Evolutionary conservation across 2,113 vertebrate genomes (phyloP).

Genomic region (Channa argus): DNA sequence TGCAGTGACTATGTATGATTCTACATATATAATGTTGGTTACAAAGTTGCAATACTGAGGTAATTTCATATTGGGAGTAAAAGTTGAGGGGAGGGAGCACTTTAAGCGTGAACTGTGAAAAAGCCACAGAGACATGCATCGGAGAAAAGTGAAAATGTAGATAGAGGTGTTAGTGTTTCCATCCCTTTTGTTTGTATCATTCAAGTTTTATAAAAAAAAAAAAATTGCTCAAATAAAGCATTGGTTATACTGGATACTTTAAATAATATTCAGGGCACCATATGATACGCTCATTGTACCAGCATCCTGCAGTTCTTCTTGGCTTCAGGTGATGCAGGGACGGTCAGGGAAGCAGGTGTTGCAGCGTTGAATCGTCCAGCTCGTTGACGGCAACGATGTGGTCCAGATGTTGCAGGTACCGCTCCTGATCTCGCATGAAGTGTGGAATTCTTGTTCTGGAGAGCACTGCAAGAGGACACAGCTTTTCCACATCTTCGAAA

Average conservation of each 20-base stretch:
- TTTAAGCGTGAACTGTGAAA: slow-evolving; percentile 16
- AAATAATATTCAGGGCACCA: slow-evolving; percentile 2
- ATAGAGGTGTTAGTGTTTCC: slow-evolving; percentile 54
- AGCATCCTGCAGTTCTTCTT: background rate
- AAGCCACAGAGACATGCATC: slow-evolving; percentile 56
- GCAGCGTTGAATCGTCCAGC: slow-evolving; percentile 87
- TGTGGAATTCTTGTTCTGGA: slow-evolving; percentile 89
- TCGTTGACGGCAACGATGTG: slow-evolving; percentile 91
- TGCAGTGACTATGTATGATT: slow-evolving; percentile 36
- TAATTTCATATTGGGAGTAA: slow-evolving; percentile 58
- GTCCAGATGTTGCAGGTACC: slow-evolving; percentile 91
- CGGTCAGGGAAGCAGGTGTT: slow-evolving; percentile 86
- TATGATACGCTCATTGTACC: slow-evolving; percentile 6
- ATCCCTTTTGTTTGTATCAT: slow-evolving; percentile 55
- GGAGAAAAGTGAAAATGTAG: slow-evolving; percentile 41
- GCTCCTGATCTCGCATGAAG: slow-evolving; percentile 93
- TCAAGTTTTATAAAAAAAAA: slow-evolving; percentile 62
- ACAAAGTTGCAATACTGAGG: slow-evolving; percentile 60
- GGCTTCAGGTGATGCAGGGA: background rate
- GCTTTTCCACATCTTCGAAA: slow-evolving; percentile 91
- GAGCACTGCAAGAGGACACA: slow-evolving; percentile 85
- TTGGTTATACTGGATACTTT: slow-evolving; percentile 32
- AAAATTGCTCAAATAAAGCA: slow-evolving; percentile 22
- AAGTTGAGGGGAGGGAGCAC: background rate
- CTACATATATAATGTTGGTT: slow-evolving; percentile 54